A percentile compares a stretch with the other conserved stretches of the same genome.
phyloP scores from a whole-genome alignment of 2,888 invertebrate species.

The Junonia oenone region DNA sequence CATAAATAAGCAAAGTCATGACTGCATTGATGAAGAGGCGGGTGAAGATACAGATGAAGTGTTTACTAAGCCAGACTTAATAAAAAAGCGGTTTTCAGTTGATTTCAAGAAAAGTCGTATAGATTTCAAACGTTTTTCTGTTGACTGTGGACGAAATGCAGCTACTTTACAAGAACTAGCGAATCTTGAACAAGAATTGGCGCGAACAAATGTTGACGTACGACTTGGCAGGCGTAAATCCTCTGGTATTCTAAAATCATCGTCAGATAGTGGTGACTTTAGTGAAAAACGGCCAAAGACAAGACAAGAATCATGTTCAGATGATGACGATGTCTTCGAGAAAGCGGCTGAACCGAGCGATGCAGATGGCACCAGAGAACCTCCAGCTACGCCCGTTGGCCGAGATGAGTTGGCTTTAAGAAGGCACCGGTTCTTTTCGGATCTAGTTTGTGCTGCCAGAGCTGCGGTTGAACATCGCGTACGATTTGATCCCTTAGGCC shows the following conservation, averaged over 20 bases:
- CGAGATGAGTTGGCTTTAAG: constrained; percentile 88
- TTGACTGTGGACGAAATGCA: constrained; percentile 63
- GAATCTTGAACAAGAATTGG: constrained; percentile 60
- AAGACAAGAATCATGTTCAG: constrained; percentile 48
- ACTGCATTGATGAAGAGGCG: constrained; percentile 35
- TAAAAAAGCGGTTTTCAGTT: constrained; percentile 63
- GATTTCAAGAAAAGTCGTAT: constrained; percentile 61
- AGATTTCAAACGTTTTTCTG: constrained; percentile 67
- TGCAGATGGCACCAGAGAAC: constrained; percentile 79
- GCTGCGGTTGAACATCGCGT: constrained; percentile 87
- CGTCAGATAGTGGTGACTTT: constrained; percentile 56
- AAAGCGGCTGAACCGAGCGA: constrained; percentile 55
- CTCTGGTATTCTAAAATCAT: constrained; percentile 67
- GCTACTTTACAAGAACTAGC: constrained; percentile 61
- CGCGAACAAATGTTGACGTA: constrained; percentile 63
- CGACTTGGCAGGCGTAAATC: constrained; percentile 63
- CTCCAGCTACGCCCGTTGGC: constrained; percentile 88
- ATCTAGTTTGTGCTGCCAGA: constrained; percentile 85
- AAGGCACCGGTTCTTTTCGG: constrained; percentile 88
- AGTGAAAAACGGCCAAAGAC: constrained; percentile 44
- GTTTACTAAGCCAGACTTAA: constrained; percentile 49
- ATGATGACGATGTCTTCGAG: constrained; percentile 83
- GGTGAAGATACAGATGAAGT: constrained; percentile 46
- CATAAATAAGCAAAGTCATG: constrained; percentile 14
- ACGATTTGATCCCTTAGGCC: constrained; percentile 86